Evolutionary conservation across 2,113 vertebrate genomes (phyloP), one percentile per base, ranked within the genome.

Genomic region (Tachycineta bicolor): DNA sequence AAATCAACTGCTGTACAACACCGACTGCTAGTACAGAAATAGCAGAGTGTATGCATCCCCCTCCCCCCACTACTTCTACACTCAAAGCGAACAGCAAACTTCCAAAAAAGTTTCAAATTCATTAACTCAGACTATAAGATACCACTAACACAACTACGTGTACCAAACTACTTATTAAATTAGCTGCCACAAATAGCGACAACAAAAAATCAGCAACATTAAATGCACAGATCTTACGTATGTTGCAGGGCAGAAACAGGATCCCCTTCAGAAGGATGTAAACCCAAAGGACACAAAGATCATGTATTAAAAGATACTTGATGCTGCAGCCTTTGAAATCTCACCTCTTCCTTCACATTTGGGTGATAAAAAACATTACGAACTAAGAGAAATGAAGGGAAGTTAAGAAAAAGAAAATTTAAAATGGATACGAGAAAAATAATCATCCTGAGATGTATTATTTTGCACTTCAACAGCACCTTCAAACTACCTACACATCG

Each of bases 231-330:
- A 94, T 97, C 93, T 96, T 94, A 96, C 83, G 88, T 95, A 97
- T 92, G 86, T 95, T 96, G 96, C 92, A 96, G 96, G 83, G 93
- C 92, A 95, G 96, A 97, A 96, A 96, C 94, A 95, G 90, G 93
- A 95, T 96, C 90, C 96, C 93, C 93, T 97, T 94, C 94, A 96
- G 93, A 94, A 96, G 92, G 94, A 95, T 95, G 96, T 95, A 95
- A 96, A 97, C 96, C 93, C 96, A 97, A 96, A 96, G 96, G 94
- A 96, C 94, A 94, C 94, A 96, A 97, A 97, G 94, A 96, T 86
- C 92, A 93, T 95, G 96, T 95, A 95, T 84, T 89, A 96, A 96
- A 97, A 96, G 93, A 96, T 33, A 97, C 88, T 92, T 97, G 96
- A 96, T 92, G 96, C 86, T 94, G 93, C 94, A 97, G 93, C 94